Evolutionary conservation across 2,888 invertebrate genomes (phyloP), one percentile per base, ranked within the genome.

Genomic region (Craniophora ligustri): DNA sequence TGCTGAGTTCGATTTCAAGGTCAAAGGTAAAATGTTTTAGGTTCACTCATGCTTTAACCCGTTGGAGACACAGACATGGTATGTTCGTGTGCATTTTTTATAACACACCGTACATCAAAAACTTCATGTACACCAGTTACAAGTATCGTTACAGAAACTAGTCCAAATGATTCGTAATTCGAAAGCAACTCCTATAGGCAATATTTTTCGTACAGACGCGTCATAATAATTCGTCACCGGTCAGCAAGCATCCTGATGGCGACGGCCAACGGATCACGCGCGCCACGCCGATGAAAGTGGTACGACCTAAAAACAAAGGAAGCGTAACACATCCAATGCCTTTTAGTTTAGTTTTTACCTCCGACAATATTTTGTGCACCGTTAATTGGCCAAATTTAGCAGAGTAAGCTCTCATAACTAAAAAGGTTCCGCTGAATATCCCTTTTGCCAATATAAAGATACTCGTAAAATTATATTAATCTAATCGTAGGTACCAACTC

Each of bases 231-330:
- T n/a, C n/a, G n/a, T 26, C 26, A 26, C 5, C 19, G 21, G 16
- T 35, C 8, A 11, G 11, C 8, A 8, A 30, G 18, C 15, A 38
- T 48, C 39, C 62, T 47, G 49, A 18, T 13, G 7, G 19, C 57
- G 7, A 51, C 46, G 31, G 11, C 11, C 16, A 28, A 48, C 3
- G 30, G 35, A 16, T 45, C 55, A 54, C 54, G 68, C 28, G 10
- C 51, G 31, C 54, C 30, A 8, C 18, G 2, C n/a, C 35, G 16
- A 61, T 44, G 63, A 67, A 64, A 64, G 64, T 67, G 10, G 1
- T 8, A 8, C 15, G 54, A 64, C 68, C 68, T 38, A 32, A 41
- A 67, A 48, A 51, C 19, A 11, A 19, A 35, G 35, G 2, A 18
- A 28, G 21, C 10, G n/a, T 19, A 18, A 18, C 19, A 11, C 15